These are phyloP conservation scores for Chionoecetes opilio DNA, from an alignment of 1,140 invertebrate genomes.

Conservation along the genomic window DNA sequence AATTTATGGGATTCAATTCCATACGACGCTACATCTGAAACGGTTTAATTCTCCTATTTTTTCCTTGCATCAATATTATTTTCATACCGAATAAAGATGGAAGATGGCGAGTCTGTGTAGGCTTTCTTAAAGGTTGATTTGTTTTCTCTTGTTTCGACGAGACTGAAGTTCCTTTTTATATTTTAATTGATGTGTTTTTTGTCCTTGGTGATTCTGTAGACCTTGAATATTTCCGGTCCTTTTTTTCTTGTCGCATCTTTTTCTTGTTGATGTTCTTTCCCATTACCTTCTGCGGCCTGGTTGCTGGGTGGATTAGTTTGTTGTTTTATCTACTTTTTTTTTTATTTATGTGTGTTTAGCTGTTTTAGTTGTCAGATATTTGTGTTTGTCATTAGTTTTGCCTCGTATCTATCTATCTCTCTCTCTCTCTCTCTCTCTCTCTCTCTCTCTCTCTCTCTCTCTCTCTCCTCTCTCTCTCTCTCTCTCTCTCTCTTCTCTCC, in stretches of 20 bases:
- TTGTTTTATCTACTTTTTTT: not conserved
- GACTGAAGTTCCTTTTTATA: not conserved
- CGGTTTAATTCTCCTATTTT: not conserved
- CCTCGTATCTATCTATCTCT: too few species aligned
- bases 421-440: constrained; percentile 48
- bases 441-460: constrained; percentile 65
- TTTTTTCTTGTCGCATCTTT: too few species aligned
- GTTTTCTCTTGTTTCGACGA: not conserved
- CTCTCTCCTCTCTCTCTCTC: constrained; percentile 32
- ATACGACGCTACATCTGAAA: not conserved
- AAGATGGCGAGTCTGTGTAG: too few species aligned
- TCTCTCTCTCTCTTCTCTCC: constrained; percentile 31
- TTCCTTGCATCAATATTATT: not conserved
- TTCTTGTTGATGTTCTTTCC: not conserved
- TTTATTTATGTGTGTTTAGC: too few species aligned
- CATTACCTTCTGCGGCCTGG: not conserved
- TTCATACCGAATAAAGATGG: too few species aligned
- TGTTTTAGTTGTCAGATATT: not conserved
- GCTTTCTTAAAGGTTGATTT: not conserved
- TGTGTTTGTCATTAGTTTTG: too few species aligned
- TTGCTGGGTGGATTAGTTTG: too few species aligned
- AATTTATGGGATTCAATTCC: not conserved
- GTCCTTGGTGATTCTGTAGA: not conserved
- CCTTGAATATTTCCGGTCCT: not conserved
- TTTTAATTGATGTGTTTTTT: not conserved